phyloP scores from a whole-genome alignment of 2,888 invertebrate genomes.

The Ochlodes sylvanus region DNA sequence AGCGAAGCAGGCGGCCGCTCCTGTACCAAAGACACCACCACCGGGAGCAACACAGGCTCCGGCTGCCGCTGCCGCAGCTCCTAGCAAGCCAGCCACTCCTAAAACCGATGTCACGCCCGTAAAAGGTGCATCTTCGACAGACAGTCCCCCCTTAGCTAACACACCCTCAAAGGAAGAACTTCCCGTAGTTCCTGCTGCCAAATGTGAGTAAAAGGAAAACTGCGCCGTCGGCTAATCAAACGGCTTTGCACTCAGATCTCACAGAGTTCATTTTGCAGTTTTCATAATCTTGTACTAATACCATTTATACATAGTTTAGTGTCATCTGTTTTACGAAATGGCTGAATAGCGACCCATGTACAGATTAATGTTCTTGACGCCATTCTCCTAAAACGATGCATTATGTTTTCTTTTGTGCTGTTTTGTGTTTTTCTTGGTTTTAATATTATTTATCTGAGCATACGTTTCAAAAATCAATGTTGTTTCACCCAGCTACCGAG shows the following conservation, averaged over 20 bases:
- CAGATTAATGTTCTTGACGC: slow-evolving; percentile 13
- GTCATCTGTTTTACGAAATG: slow-evolving; percentile 64
- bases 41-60: slow-evolving; percentile 34
- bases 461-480: slow-evolving; percentile 83
- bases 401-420: slow-evolving; percentile 77
- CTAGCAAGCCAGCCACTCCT: slow-evolving; percentile 39
- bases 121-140: slow-evolving; percentile 52
- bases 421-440: slow-evolving; percentile 81
- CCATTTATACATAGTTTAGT: slow-evolving; percentile 62
- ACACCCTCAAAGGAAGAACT: slow-evolving; percentile 74
- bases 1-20: slow-evolving; percentile 30
- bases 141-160: slow-evolving; percentile 74
- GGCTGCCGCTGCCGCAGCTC: slow-evolving; percentile 34
- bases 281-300: slow-evolving; percentile 77
- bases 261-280: slow-evolving; percentile 81
- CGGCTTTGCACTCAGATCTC: slow-evolving; percentile 79
- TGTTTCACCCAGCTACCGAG: slow-evolving; percentile 86
- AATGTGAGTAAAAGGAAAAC: slow-evolving; percentile 70
- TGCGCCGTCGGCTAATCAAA: slow-evolving; percentile 57
- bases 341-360: slow-evolving; percentile 20
- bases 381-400: slow-evolving; percentile 46
- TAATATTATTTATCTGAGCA: slow-evolving; percentile 79
- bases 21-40: slow-evolving; percentile 44
- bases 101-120: slow-evolving; percentile 48
- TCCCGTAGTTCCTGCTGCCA: slow-evolving; percentile 64